These are phyloP conservation scores for Eupsittula cactorum DNA, from an alignment of 2,113 vertebrate species.

Conservation along the genomic window DNA sequence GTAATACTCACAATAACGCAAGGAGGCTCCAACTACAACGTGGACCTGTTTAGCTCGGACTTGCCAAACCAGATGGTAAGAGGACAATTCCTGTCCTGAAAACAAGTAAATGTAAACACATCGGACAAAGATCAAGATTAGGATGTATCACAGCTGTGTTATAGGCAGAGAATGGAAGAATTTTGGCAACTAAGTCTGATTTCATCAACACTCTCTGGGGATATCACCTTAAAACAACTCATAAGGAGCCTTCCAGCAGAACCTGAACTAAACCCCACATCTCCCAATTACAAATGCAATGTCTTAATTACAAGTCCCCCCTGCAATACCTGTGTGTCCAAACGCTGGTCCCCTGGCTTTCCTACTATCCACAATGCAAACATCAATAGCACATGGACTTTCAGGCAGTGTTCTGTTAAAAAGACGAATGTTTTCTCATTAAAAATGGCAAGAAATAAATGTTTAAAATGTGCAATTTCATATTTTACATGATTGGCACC, in stretches of 20 bases:
- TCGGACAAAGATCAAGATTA: not conserved
- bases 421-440: not conserved
- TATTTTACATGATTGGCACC: not conserved
- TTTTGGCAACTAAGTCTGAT: not conserved
- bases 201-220: not conserved
- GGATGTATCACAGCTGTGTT: not conserved
- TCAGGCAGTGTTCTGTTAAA: not conserved
- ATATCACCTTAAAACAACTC: not conserved
- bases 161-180: not conserved
- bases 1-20: rapidly evolving
- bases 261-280: not conserved
- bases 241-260: not conserved
- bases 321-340: not conserved
- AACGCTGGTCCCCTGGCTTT: not conserved
- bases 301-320: not conserved
- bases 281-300: not conserved
- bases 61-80: not conserved
- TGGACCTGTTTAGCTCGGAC: not conserved
- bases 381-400: not conserved
- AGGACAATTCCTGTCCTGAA: not conserved
- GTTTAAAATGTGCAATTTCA: not conserved
- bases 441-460: not conserved
- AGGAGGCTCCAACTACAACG: not conserved
- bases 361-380: not conserved
- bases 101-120: not conserved